A percentile compares a stretch with the other conserved stretches of the same genome.
phyloP scores from a whole-genome alignment of 2,113 vertebrate species.

The Arenaria interpres region DNA sequence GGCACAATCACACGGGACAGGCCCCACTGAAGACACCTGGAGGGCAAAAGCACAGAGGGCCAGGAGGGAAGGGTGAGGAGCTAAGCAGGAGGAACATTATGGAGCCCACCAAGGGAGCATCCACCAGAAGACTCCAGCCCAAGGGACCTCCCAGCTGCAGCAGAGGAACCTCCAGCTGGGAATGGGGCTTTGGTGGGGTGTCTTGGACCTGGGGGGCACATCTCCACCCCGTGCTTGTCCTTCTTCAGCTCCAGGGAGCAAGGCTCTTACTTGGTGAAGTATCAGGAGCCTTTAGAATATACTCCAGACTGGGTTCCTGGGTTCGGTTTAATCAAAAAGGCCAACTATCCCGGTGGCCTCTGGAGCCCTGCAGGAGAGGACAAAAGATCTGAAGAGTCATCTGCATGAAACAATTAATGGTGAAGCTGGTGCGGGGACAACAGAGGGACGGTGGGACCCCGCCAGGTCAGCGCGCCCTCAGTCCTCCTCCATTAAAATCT shows the following conservation, averaged over 20 bases:
- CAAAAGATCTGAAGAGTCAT: no score
- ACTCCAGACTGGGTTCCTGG: not conserved
- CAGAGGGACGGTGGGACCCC: not conserved
- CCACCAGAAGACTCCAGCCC: not conserved
- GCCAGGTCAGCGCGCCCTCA: not conserved
- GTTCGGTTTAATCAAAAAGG: not conserved
- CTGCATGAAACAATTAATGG: not conserved
- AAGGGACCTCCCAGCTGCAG: not conserved
- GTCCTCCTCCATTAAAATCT: not conserved
- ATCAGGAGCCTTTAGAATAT: accelerated
- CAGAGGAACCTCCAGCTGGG: accelerated
- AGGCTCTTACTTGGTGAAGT: no score
- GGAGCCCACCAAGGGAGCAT: accelerated
- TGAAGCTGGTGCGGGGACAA: not conserved
- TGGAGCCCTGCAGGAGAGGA: accelerated
- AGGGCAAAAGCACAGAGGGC: not conserved
- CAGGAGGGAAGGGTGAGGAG: no score
- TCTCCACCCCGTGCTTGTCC: not conserved
- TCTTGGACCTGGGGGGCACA: not conserved
- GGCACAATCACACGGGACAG: not conserved
- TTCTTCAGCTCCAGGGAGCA: not conserved
- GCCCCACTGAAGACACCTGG: not conserved
- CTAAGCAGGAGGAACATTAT: not conserved
- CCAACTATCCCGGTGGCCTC: not conserved
- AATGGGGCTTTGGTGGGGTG: accelerated